A percentile compares a stretch with the other conserved stretches of the same genome.
phyloP scores from a whole-genome alignment of 2,113 vertebrate species.

The Rhagologus leucostigma region DNA sequence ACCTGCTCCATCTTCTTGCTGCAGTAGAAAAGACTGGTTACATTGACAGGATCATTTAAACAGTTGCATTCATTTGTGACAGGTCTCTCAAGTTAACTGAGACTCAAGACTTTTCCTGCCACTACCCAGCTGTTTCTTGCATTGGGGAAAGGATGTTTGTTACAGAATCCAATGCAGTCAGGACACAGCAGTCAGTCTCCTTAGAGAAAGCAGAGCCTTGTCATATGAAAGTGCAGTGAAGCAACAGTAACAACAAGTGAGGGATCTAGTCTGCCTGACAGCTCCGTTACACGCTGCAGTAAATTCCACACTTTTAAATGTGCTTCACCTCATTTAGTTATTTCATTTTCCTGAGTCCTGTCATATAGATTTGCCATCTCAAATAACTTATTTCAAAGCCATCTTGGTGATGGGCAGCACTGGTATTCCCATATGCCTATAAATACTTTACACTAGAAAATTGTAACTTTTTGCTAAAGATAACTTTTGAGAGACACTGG shows the following conservation, averaged over 20 bases:
- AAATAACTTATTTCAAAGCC: neutral
- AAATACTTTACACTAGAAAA: neutral
- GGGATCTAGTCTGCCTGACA: neutral
- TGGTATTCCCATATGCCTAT: neutral
- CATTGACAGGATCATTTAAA: neutral
- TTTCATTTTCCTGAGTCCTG: neutral
- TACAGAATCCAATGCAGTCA: neutral
- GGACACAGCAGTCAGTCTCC: neutral
- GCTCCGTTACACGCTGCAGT: neutral
- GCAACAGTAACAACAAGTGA: neutral
- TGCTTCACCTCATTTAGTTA: neutral
- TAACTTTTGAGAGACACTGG: neutral
- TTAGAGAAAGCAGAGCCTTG: neutral
- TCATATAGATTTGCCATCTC: neutral
- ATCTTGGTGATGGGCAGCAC: neutral
- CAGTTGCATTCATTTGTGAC: neutral
- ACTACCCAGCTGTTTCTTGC: neutral
- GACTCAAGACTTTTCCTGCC: neutral
- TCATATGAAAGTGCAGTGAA: neutral
- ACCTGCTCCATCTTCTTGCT: neutral
- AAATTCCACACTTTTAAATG: neutral
- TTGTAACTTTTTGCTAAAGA: neutral
- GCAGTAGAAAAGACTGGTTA: neutral
- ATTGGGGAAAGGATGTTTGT: neutral
- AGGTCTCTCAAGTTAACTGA: neutral